Conservation (phyloP, 2,113 vertebrate genomes). For the Strix aluco region DNA sequence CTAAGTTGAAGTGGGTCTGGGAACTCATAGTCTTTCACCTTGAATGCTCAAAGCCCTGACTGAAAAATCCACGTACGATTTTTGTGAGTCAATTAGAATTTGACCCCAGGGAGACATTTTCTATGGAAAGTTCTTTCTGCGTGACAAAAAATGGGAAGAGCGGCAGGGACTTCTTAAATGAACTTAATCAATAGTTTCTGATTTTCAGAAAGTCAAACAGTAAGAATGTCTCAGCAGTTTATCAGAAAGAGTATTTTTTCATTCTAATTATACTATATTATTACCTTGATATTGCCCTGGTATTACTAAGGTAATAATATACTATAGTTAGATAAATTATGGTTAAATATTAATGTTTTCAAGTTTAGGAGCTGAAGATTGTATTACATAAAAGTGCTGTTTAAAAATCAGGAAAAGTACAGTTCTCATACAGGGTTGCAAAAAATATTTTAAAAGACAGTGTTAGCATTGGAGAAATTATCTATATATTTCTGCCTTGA, state of each 20-base stretch:
- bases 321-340: neutral
- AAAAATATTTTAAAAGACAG: neutral
- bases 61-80: neutral
- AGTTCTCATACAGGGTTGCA: neutral
- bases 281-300: neutral
- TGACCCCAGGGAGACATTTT: neutral
- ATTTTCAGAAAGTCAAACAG: neutral
- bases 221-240: neutral
- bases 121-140: neutral
- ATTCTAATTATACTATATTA: neutral
- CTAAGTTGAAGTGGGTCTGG: neutral
- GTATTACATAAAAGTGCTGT: neutral
- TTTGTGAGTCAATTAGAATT: neutral
- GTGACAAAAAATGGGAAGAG: neutral
- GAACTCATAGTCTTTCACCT: neutral
- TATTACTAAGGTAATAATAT: neutral
- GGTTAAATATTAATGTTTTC: neutral
- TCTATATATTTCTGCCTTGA: neutral
- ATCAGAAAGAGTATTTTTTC: neutral
- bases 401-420: neutral
- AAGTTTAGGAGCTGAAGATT: neutral
- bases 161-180: neutral
- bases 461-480: neutral
- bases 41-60: neutral
- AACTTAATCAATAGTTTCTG: neutral